A percentile compares a stretch with the other conserved stretches of the same genome.
phyloP scores from a whole-genome alignment of 2,888 invertebrate genomes.

The Podotricha telesiphe region DNA sequence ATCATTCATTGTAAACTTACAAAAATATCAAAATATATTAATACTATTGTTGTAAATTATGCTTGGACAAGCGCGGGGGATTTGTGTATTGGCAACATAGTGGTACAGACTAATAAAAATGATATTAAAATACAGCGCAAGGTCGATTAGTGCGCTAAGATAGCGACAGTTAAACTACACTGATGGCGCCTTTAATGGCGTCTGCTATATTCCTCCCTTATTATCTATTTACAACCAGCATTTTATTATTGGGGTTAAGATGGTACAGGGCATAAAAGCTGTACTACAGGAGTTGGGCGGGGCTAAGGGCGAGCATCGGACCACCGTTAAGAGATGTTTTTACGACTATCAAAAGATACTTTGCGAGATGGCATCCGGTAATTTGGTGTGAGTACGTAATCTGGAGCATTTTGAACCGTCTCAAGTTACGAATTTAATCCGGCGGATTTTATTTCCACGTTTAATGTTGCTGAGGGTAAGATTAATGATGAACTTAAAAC shows the following conservation, averaged over 20 bases:
- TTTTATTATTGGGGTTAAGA: constrained; percentile 84
- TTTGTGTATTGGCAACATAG: constrained; percentile 43
- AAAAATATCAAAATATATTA: background rate
- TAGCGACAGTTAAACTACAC: constrained; percentile 66
- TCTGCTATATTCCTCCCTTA: constrained; percentile 76
- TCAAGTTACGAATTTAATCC: constrained; percentile 48
- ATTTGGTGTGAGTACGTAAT: constrained; percentile 68
- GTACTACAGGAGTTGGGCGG: constrained; percentile 65
- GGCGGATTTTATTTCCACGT: constrained; percentile 39
- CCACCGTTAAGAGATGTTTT: constrained; percentile 81
- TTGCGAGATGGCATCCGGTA: constrained; percentile 78
- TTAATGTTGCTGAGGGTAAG: constrained; percentile 36
- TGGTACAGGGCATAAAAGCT: constrained; percentile 67
- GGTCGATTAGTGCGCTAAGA: constrained; percentile 69
- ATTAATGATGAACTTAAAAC: constrained; percentile 24
- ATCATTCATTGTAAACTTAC: no score
- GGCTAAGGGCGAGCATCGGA: constrained; percentile 69
- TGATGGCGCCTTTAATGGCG: constrained; percentile 77
- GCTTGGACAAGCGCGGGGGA: constrained; percentile 1
- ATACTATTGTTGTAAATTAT: constrained; percentile 13
- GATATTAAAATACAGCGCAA: constrained; percentile 66
- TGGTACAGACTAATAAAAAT: constrained; percentile 56
- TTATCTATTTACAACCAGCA: constrained; percentile 83
- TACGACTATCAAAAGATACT: constrained; percentile 83
- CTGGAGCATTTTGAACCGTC: constrained; percentile 50